Conservation (phyloP, 2,888 invertebrate genomes). For the Orthonevra nobilis region DNA sequence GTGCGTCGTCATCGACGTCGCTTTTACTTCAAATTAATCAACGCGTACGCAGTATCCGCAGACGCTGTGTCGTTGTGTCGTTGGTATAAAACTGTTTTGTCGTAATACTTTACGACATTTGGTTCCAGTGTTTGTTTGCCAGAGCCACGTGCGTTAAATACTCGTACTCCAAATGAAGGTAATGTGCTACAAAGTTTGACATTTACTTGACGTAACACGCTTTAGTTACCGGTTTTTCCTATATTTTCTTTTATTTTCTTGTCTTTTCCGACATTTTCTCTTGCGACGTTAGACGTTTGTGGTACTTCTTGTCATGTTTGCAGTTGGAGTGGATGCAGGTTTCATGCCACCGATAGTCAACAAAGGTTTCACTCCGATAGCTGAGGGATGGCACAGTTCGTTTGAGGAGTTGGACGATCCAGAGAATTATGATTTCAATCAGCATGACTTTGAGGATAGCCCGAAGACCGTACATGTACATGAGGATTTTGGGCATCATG, state of each 20-base stretch:
- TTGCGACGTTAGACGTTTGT: conserved; percentile 24
- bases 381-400: conserved; percentile 42
- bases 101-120: conserved; percentile 43
- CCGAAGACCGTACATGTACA: conserved; percentile 27
- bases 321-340: not conserved
- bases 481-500: conserved; percentile 35
- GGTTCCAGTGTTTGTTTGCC: conserved; percentile 24
- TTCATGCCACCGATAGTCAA: conserved; percentile 26
- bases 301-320: conserved; percentile 3
- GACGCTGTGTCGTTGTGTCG: too few species aligned
- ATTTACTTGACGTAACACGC: not conserved
- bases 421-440: conserved; percentile 6
- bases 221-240: too few species aligned
- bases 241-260: not conserved
- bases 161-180: too few species aligned
- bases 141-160: conserved; percentile 6
- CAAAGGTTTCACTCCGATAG: conserved; percentile 16
- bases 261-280: not conserved
- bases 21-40: not conserved
- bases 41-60: not conserved
- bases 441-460: conserved; percentile 27
- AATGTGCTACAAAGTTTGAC: not conserved
- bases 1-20: not conserved
- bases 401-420: conserved; percentile 27
- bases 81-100: conserved; percentile 52